phyloP scores from a whole-genome alignment of 1,140 invertebrate species.

The Helicorthomorpha holstii region DNA sequence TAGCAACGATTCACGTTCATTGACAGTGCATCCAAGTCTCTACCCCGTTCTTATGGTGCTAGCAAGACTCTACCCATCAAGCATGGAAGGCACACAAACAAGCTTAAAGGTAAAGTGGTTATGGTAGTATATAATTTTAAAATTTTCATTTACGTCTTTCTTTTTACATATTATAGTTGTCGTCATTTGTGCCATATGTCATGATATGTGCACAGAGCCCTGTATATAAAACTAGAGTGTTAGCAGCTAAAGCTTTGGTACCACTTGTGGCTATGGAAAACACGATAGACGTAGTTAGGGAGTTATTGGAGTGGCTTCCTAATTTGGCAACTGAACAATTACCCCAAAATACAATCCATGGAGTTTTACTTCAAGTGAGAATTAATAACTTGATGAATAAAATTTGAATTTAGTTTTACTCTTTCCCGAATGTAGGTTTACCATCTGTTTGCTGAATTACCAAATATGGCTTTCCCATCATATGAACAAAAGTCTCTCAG shows the following conservation, averaged over 20 bases:
- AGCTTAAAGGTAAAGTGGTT: constrained; percentile 36
- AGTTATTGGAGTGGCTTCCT: constrained; percentile 1
- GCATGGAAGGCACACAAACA: constrained; percentile 43
- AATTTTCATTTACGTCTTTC: constrained; percentile 1
- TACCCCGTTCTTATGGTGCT: constrained; percentile 66
- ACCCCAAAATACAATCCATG: constrained; percentile 34
- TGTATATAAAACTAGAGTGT: constrained; percentile 41
- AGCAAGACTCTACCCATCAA: constrained; percentile 54
- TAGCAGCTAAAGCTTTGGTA: constrained; percentile 45
- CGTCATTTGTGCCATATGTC: constrained; percentile 24
- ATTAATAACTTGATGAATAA: no score
- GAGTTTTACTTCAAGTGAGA: constrained; percentile 33
- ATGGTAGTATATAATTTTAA: background rate
- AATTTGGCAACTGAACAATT: constrained; percentile 6
- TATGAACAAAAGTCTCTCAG: no score
- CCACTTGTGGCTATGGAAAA: constrained; percentile 36
- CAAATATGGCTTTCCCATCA: no score
- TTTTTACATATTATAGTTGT: constrained; percentile 13
- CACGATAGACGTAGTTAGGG: constrained; percentile 14
- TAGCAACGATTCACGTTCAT: constrained; percentile 22
- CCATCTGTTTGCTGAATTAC: no score
- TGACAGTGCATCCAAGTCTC: constrained; percentile 31
- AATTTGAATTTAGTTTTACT: no score
- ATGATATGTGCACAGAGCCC: constrained; percentile 32
- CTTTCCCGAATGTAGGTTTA: no score